phyloP scores from a whole-genome alignment of 2,113 vertebrate genomes.

The Burhinus oedicnemus region DNA sequence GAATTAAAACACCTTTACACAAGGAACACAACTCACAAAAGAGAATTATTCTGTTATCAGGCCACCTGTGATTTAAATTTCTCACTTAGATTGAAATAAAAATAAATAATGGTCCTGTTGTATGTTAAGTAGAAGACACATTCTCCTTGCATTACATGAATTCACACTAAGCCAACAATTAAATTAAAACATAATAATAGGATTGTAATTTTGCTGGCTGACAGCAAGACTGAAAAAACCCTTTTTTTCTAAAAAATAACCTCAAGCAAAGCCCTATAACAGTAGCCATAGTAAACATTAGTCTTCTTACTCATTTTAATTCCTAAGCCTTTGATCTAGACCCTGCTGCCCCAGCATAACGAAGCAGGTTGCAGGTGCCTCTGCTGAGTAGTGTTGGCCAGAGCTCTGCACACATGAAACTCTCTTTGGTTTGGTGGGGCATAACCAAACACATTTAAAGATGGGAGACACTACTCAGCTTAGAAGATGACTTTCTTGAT shows the following conservation, averaged over 20 bases:
- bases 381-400: not conserved
- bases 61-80: not conserved
- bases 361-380: not conserved
- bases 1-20: not conserved
- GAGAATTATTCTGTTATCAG: not conserved
- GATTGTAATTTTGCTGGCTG: not conserved
- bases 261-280: not conserved
- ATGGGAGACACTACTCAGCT: not conserved
- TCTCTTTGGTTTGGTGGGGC: not conserved
- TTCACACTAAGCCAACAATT: not conserved
- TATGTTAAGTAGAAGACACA: not conserved
- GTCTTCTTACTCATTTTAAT: not conserved
- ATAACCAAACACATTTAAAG: not conserved
- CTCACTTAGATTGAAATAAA: not conserved
- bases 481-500: not conserved
- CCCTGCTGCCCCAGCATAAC: not conserved
- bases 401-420: not conserved
- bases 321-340: not conserved
- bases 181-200: not conserved
- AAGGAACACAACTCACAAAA: not conserved
- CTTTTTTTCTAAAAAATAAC: not conserved
- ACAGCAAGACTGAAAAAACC: not conserved
- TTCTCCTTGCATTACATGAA: not conserved
- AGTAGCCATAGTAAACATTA: not conserved
- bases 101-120: not conserved